Base-by-base conservation (phyloP, 2,797 vertebrate genomes). In the Lagocephalus sceleratus region DNA sequence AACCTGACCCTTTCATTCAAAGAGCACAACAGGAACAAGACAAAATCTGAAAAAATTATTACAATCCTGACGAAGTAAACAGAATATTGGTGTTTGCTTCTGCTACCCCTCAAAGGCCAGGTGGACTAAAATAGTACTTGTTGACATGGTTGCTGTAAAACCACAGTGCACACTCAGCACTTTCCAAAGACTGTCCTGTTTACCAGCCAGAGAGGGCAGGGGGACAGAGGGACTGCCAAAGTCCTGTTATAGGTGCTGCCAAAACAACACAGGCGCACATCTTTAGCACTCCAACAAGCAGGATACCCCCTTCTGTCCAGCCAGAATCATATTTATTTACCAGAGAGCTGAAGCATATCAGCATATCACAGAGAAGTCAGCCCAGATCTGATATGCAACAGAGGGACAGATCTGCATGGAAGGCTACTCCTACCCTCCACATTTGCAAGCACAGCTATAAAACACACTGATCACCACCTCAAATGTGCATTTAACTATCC, bases 171-270 rank as follows among this genome's bases (percentile, higher is more conserved):
- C 60, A 82, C 81, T 87, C 85, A 84, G 87, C 83, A 73, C 82
- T 90, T 88, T 88, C 82, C 80, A 87, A 83, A 87, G 79, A 78
- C 83, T 79, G 79, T 67, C 73, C 74, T 78, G 85, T 86, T 87
- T 86, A 87, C 79, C 74, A 87, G 79, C 76, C 68, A 77, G 73
- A 73, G 63, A 78, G 78, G 51, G 71, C 71, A 68, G 76, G 79
- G 32, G 75, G 67, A 85, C 83, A 85, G 81, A 15, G 42, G 83
- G 81, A 63, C 79, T 73, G 61, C 70, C 79, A 75, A 63, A 66
- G 57, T 60, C 70, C 64, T 77, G 68, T 80, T 67, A 55, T 69
- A 79, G 75, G 82, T 76, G 51, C 70, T 66, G 61, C 51, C 63
- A 56, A 57, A 63, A 65, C 59, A 56, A 71, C 39, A 68, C 54